phyloP scores from a whole-genome alignment of 2,797 vertebrate species.

The Lophura swinhoii region DNA sequence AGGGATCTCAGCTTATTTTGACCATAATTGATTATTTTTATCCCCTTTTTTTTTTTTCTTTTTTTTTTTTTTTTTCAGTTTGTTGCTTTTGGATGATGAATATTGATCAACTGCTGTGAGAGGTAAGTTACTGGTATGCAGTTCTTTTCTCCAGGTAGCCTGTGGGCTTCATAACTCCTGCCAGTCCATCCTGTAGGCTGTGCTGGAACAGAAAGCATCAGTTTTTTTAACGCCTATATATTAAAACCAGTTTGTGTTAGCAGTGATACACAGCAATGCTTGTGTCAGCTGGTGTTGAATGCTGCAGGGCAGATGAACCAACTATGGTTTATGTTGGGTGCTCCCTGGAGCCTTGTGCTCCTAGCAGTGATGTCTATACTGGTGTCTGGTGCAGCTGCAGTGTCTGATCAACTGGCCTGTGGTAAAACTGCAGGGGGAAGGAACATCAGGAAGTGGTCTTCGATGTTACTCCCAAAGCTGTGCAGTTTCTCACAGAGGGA shows the following conservation, averaged over 20 bases:
- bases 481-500: not conserved
- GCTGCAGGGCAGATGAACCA: not conserved
- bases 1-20: not conserved
- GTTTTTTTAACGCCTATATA: not conserved
- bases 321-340: not conserved
- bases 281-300: not conserved
- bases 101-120: not conserved
- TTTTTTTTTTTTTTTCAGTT: conserved; percentile 9
- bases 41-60: not conserved
- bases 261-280: not conserved
- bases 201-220: not conserved
- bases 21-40: not conserved
- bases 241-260: not conserved
- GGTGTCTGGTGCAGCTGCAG: not conserved
- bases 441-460: not conserved
- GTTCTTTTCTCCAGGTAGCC: not conserved
- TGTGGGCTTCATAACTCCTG: not conserved
- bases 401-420: not conserved
- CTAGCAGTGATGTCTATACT: not conserved
- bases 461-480: not conserved
- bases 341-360: not conserved
- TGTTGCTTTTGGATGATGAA: not conserved
- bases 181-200: not conserved
- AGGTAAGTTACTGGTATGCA: not conserved
- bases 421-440: not conserved